Evolutionary conservation across 2,113 vertebrate species (phyloP), one percentile per base, ranked within the genome.

Genomic region (Pontoporia blainvillei): DNA sequence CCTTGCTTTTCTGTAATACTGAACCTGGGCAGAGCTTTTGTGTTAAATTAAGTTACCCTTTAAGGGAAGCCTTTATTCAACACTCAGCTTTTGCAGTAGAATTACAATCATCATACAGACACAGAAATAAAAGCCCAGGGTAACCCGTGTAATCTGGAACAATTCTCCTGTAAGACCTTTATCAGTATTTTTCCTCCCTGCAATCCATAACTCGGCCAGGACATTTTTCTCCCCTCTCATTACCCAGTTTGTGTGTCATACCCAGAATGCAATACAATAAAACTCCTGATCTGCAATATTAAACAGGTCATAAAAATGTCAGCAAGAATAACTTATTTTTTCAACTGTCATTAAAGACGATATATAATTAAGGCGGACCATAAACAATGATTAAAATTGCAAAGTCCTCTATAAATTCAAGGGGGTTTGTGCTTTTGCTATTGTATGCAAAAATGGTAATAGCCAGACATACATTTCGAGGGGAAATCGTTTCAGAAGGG

Each of bases 301-400:
- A 96, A 90, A 91, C 90, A 97, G 96, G 96, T 82, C 97, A 95
- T 98, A 95, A 98, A 97, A 92, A 75, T 91, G 96, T 78, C 95
- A 90, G 94, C 85, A 91, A 93, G 95, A 97, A 98, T 97, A 95
- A 96, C 94, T 96, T 96, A 95, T 95, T 97, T 97, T 96, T 96
- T 89, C 75, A 97, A 61, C 88, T 94, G 98, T 97, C 96, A 90
- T 97, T 96, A 95, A 92, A 97, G 83, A 91, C 96, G 97, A 98
- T 97, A 94, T 94, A 97, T 75, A 96, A 97, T 97, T 97, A 96
- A 93, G 76, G 86, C 6, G 23, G 91, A 62, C 93, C 25, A 89
- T 96, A 94, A 96, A 97, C 94, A 91, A 96, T 93, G 96, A 98
- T 96, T 93, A 94, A 96, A 95, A 96, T 61, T 67, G 46, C 82